Evolutionary conservation across 2,113 vertebrate species (phyloP).

Genomic region (Lonchura striata): DNA sequence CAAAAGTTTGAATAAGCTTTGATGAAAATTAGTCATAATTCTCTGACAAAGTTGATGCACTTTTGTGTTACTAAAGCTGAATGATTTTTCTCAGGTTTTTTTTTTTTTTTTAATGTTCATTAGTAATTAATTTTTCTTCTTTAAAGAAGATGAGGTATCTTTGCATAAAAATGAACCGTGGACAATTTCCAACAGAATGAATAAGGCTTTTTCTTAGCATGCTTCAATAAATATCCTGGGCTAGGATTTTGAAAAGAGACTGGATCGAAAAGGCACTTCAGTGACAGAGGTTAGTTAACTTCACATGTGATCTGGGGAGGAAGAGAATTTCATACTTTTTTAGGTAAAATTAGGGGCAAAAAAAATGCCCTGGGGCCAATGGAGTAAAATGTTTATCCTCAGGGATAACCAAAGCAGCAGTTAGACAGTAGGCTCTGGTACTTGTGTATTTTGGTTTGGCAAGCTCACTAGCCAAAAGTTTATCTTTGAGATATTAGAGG

Average conservation of each 20-base stretch:
- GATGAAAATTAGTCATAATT: slow-evolving; percentile 45
- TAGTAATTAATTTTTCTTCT: slow-evolving; percentile 57
- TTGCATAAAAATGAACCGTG: slow-evolving; percentile 56
- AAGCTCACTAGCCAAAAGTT: neutral
- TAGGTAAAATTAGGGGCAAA: neutral
- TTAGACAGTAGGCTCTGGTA: neutral
- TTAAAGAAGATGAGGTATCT: slow-evolving; percentile 34
- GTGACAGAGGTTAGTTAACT: neutral
- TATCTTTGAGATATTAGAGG: neutral
- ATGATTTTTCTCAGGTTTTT: slow-evolving; percentile 55
- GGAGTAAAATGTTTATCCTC: neutral
- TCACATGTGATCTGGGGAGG: neutral
- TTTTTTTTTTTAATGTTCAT: slow-evolving; percentile 42
- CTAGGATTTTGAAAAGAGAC: neutral
- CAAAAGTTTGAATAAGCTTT: slow-evolving; percentile 19
- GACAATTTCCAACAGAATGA: neutral
- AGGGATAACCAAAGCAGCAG: neutral
- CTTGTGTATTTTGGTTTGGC: neutral
- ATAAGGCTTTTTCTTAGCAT: slow-evolving; percentile 2
- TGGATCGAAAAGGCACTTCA: neutral
- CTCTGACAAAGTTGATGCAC: slow-evolving; percentile 63
- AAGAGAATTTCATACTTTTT: neutral
- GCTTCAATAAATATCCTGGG: slow-evolving; percentile 24
- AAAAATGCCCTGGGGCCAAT: neutral
- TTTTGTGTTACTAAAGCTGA: slow-evolving; percentile 64